These are phyloP conservation scores for Philaethria dido DNA, from an alignment of 2,888 invertebrate species.

Conservation along the genomic window DNA sequence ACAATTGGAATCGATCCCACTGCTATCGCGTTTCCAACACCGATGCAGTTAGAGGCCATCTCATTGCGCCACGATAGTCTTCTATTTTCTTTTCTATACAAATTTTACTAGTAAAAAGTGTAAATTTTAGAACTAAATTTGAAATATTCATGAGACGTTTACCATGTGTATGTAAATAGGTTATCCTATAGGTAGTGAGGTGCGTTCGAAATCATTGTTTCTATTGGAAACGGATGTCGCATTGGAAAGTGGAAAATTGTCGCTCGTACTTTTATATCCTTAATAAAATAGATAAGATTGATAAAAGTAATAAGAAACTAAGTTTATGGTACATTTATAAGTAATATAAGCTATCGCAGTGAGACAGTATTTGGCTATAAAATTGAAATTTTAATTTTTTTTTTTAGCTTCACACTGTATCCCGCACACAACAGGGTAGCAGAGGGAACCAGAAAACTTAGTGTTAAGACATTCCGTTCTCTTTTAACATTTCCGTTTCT, in stretches of 20 bases:
- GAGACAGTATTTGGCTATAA: too few species aligned
- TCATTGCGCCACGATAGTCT: too few species aligned
- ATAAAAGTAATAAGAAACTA: neutral
- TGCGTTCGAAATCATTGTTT: slow-evolving; percentile 23
- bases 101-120: neutral
- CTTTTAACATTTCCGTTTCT: too few species aligned
- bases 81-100: neutral
- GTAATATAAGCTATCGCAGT: too few species aligned
- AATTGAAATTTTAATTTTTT: too few species aligned
- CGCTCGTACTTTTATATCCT: neutral
- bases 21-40: too few species aligned
- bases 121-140: slow-evolving; percentile 5
- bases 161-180: slow-evolving; percentile 31
- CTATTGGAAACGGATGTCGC: slow-evolving; percentile 18
- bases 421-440: too few species aligned
- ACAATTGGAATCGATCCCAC: too few species aligned
- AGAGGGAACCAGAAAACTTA: too few species aligned
- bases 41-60: too few species aligned
- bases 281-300: neutral
- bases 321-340: neutral
- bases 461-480: too few species aligned
- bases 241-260: slow-evolving; percentile 17
- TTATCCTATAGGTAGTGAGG: slow-evolving; percentile 18
- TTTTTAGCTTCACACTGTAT: too few species aligned
- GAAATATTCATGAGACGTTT: slow-evolving; percentile 22